Evolutionary conservation across 2,888 invertebrate species (phyloP).

Genomic region (Tanytarsus gracilentus): DNA sequence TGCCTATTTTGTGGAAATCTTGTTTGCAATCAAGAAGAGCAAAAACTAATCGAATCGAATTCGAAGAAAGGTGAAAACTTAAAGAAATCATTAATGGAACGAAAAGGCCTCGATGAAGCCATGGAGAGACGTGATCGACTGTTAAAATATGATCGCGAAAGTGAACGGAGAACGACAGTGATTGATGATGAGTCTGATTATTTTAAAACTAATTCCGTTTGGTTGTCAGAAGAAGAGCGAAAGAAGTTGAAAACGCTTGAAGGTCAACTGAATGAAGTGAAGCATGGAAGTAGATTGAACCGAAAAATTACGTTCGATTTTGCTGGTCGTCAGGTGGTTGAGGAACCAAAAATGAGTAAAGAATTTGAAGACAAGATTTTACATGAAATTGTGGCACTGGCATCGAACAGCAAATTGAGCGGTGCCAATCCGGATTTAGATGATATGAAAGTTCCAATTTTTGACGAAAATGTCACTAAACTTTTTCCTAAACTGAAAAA

Average conservation of each 20-base stretch:
- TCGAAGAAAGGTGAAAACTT: slow-evolving; percentile 60
- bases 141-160: slow-evolving; percentile 73
- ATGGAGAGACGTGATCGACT: slow-evolving; percentile 69
- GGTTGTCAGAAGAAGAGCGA: slow-evolving; percentile 66
- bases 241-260: slow-evolving; percentile 57
- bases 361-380: slow-evolving; percentile 42
- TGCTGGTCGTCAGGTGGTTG: slow-evolving; percentile 51
- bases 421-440: slow-evolving; percentile 9
- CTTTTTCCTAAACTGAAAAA: slow-evolving; percentile 9
- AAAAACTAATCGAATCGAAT: slow-evolving; percentile 53
- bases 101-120: slow-evolving; percentile 60
- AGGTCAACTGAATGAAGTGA: slow-evolving; percentile 55
- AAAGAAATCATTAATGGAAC: slow-evolving; percentile 54
- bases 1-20: slow-evolving; percentile 85
- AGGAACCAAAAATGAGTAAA: slow-evolving; percentile 42
- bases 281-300: slow-evolving; percentile 57
- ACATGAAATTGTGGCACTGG: slow-evolving; percentile 39
- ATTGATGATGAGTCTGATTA: slow-evolving; percentile 90
- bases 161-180: slow-evolving; percentile 46
- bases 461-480: slow-evolving; percentile 1
- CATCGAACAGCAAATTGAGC: slow-evolving; percentile 28
- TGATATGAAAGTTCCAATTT: background rate
- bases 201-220: slow-evolving; percentile 72
- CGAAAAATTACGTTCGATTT: slow-evolving; percentile 72
- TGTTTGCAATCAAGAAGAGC: slow-evolving; percentile 70